Conservation (phyloP, 2,888 invertebrate genomes). For the Latrodectus hesperus region DNA sequence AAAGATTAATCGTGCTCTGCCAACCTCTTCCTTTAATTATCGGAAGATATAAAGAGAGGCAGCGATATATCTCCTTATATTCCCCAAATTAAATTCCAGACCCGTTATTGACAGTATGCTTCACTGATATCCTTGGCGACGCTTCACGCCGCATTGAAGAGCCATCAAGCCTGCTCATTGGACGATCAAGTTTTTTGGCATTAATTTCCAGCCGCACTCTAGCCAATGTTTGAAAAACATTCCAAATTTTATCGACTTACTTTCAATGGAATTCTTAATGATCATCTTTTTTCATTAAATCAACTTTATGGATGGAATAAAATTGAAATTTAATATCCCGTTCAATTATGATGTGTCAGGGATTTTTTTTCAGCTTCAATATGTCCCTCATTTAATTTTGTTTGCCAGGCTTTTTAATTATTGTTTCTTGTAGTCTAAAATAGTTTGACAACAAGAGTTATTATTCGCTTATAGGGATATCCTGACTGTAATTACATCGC, state of each 20-base stretch:
- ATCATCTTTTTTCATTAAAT: too few species aligned
- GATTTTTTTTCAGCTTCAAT: too few species aligned
- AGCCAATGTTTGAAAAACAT: not conserved
- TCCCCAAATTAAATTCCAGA: slow-evolving; percentile 51
- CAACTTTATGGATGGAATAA: too few species aligned
- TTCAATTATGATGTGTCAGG: too few species aligned
- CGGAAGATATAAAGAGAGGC: slow-evolving; percentile 13
- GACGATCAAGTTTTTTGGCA: not conserved
- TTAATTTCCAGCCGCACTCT: not conserved
- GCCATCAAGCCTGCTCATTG: not conserved
- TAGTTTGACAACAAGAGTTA: too few species aligned
- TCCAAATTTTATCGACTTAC: slow-evolving; percentile 2
- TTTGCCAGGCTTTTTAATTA: too few species aligned
- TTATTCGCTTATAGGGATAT: too few species aligned
- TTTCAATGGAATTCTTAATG: too few species aligned
- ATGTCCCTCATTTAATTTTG: too few species aligned
- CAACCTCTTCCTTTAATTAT: slow-evolving; percentile 20
- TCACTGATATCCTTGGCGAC: slow-evolving; percentile 9
- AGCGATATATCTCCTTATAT: slow-evolving; percentile 8
- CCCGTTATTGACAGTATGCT: slow-evolving; percentile 43
- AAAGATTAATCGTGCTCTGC: not conserved
- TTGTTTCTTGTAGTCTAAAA: too few species aligned
- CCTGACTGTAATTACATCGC: too few species aligned
- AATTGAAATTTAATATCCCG: too few species aligned
- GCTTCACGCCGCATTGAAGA: slow-evolving; percentile 34